These are phyloP conservation scores for Misgurnus anguillicaudatus DNA, from an alignment of 2,113 vertebrate species.

Conservation along the genomic window DNA sequence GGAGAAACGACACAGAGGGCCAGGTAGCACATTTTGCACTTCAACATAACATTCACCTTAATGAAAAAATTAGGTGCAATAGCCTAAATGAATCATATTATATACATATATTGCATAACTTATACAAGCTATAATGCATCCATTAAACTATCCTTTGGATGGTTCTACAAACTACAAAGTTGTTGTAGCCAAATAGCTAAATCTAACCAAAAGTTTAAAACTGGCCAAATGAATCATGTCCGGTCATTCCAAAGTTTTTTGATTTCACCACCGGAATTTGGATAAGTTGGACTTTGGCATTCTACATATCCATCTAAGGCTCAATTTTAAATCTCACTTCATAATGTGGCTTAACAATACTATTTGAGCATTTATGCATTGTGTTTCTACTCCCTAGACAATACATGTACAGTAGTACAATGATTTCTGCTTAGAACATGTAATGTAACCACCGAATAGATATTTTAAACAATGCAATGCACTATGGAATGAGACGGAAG, in stretches of 20 bases:
- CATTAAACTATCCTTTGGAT: background rate
- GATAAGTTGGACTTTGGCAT: conserved; percentile 18
- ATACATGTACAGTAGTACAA: background rate
- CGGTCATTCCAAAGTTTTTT: background rate
- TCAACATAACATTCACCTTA: background rate
- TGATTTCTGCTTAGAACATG: background rate
- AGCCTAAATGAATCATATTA: background rate
- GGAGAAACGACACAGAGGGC: conserved; percentile 92
- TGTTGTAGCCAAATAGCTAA: no score
- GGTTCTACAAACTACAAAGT: no score
- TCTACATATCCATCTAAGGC: background rate
- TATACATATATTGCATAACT: background rate
- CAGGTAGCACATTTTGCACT: conserved; percentile 76
- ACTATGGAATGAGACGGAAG: background rate
- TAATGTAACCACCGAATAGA: background rate
- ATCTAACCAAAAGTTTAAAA: conserved; percentile 2
- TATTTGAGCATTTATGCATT: background rate
- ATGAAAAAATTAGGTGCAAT: background rate
- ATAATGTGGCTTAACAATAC: background rate
- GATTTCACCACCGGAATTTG: conserved; percentile 18
- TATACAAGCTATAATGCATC: no score
- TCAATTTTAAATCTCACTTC: conserved; percentile 6
- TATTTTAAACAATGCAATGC: background rate
- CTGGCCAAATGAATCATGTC: background rate
- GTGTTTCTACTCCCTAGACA: no score